Evolutionary conservation across 2,113 vertebrate species (phyloP), one percentile per base, ranked within the genome.

Genomic region (Verasper variegatus): DNA sequence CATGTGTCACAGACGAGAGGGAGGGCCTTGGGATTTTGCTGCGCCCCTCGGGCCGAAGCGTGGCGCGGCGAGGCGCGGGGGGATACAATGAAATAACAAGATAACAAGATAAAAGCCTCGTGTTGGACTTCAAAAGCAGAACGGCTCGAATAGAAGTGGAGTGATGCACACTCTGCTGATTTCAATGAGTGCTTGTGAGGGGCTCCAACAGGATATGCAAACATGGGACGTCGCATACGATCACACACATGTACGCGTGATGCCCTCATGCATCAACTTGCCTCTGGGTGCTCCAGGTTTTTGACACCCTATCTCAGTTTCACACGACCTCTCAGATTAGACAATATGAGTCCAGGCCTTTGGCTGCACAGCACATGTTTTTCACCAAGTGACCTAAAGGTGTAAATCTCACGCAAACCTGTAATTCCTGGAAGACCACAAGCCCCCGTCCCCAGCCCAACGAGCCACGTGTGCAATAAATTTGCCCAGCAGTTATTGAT

Each of bases 91-190:
- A 91, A 90, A 89, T 82, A 90, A 88, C 90, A 79, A 82, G 86
- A 92, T 93, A 90, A 91, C 87, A 90, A 91, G 90, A 93, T 91
- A 91, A 93, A 92, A 90, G 86, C 80, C 78, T 77, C 0, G 60
- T 69, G 87, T 59, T 31, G 89, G 88, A 84, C 89, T 88, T 92
- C 90, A 92, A 93, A 54, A 91, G 90, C 23, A 12, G 58, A 72
- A 13, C 60, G n/a, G 78, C 80, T 69, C 78, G 76, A 83, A 88
- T 81, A 76, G 82, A 73, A 71, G 71, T 68, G 6, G 65, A 35
- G 37, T 71, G 85, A 78, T 68, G 66, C 67, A 17, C 68, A 23
- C 6, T 31, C 61, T 57, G 81, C 31, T 35, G 57, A 69, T 82
- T 87, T 82, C 54, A 86, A 76, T 10, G 35, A 37, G 9, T 37